Evolutionary conservation across 2,113 vertebrate species (phyloP), one percentile per base, ranked within the genome.

Genomic region (Macrotus californicus): DNA sequence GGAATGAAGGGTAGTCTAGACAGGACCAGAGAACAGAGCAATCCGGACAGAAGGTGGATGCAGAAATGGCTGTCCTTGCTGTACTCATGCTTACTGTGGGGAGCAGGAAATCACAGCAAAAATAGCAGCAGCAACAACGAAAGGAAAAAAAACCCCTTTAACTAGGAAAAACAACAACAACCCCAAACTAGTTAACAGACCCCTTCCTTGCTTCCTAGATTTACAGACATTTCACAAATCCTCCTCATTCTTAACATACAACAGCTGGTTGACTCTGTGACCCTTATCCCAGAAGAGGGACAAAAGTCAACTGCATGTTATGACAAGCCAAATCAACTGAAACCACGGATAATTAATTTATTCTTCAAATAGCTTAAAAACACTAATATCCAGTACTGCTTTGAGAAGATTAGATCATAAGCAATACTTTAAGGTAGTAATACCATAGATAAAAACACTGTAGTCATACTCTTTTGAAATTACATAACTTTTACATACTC

Each of bases 241-340:
- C 14, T 89, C 16, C 34, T 76, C 48, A 64, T 79, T 94, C 76
- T 96, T 79, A 76, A 94, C 39, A 79, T 36, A 83, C 15, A 94
- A 69, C 6, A 84, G 43, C 36, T 76, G n/a, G 14, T 52, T 92
- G 14, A 80, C 34, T 50, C n/a, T 52, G 34, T 50, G 73, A 86
- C 21, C 31, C n/a, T 94, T 72, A 95, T 5, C 54, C 61, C 67
- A 64, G 36, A 93, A 61, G 6, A 83, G 22, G 26, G 46, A 6
- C 56, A 12, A 87, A 86, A 86, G 43, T 70, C 50, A 84, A 48
- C 21, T 66, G 12, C 6, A 15, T 34, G 39, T 59, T 56, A 66
- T 12, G n/a, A 52, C 41, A 85, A 89, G n/a, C 31, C 43, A 89
- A 95, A 41, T 14, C 36, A 89, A 48, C 8, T 83, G 69, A 83